Evolutionary conservation across 1,140 invertebrate genomes (phyloP).

Genomic region (Cotesia vestalis): DNA sequence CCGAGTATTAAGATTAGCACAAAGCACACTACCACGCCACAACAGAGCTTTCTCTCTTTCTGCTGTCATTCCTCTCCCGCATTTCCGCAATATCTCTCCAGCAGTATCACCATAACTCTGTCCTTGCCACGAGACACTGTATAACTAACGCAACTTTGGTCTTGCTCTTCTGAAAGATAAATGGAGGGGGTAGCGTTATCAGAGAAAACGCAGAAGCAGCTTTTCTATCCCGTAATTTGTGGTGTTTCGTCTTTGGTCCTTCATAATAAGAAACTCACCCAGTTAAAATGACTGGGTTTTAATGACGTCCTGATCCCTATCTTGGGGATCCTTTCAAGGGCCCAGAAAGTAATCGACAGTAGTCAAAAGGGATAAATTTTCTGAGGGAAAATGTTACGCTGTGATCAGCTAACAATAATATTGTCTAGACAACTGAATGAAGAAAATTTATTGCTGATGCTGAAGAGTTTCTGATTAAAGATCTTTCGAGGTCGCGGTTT

Average conservation of each 20-base stretch:
- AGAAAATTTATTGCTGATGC: conserved; percentile 2
- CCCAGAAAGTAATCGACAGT: neutral
- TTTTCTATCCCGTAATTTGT: conserved; percentile 15
- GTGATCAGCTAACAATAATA: conserved; percentile 24
- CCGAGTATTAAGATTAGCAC: conserved; percentile 51
- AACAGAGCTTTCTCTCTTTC: conserved; percentile 27
- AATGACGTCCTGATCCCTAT: conserved; percentile 23
- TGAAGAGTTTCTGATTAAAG: neutral
- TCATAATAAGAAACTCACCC: neutral
- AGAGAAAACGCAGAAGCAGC: neutral
- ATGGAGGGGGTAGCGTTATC: neutral
- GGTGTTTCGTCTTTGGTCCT: conserved; percentile 4
- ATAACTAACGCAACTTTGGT: conserved; percentile 11
- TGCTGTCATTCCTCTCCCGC: conserved; percentile 14
- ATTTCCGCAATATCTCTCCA: conserved; percentile 30
- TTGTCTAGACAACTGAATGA: conserved; percentile 27
- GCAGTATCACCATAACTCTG: conserved; percentile 25
- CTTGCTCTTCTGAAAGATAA: neutral
- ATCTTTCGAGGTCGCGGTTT: too few relatives aligned
- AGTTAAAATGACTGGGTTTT: conserved; percentile 9
- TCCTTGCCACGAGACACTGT: neutral
- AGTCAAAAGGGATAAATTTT: conserved; percentile 10
- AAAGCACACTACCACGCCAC: conserved; percentile 40
- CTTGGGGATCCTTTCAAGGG: neutral
- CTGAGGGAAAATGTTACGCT: conserved; percentile 16